These are phyloP conservation scores for Guaruba guarouba DNA, from an alignment of 2,113 vertebrate genomes.

Conservation along the genomic window DNA sequence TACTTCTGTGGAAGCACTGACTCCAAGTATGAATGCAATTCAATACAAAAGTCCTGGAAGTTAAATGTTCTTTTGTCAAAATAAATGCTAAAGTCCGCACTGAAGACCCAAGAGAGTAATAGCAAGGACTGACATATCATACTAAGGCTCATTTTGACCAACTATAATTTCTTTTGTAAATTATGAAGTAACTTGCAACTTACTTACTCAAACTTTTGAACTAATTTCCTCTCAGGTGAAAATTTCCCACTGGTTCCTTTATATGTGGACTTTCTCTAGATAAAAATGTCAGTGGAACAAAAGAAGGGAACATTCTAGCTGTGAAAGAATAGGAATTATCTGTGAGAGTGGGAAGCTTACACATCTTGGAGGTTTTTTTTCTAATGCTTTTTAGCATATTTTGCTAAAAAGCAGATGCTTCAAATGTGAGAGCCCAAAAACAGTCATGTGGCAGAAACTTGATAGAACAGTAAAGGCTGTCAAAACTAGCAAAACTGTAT, in stretches of 20 bases:
- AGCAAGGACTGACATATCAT: background rate
- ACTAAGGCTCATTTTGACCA: background rate
- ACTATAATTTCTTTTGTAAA: background rate
- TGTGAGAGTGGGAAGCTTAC: background rate
- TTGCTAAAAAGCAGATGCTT: slow-evolving; percentile 31
- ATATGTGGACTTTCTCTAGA: background rate
- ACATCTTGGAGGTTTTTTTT: background rate
- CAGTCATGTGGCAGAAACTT: background rate
- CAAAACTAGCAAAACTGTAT: background rate
- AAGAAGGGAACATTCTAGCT: background rate
- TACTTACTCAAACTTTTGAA: background rate
- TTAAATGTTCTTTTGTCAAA: background rate
- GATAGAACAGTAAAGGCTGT: background rate
- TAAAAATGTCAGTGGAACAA: background rate
- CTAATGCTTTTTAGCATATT: background rate
- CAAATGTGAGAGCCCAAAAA: background rate
- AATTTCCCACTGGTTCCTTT: background rate
- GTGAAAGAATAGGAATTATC: background rate
- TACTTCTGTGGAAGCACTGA: background rate
- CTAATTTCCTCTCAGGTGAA: background rate
- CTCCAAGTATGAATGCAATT: background rate
- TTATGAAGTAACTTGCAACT: background rate
- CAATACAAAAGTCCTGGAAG: background rate
- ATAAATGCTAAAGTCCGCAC: background rate
- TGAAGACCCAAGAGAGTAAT: background rate